Base-by-base conservation (phyloP, 2,797 vertebrate genomes). In the Enteromius mattozi region DNA sequence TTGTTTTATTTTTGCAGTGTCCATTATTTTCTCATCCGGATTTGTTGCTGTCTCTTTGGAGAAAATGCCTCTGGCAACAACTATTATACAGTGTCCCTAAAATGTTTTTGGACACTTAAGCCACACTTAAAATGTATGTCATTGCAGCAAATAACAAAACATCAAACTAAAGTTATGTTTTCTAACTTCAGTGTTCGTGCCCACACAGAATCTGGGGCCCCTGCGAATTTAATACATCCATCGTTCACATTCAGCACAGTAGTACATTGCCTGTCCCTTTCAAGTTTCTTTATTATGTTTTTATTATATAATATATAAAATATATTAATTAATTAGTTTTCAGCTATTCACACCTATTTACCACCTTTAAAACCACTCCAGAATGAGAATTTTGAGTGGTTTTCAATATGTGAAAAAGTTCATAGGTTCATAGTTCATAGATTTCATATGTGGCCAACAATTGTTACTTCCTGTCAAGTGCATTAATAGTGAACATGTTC, bases 81-180 rank as follows among this genome's bases (percentile, higher is more conserved):
- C 69, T 63, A 37, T 79, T 24, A 72, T 61, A 12, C 51, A 33
- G 21, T 35, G 54, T 8, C 54, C n/a, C 6, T 74, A 63, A 47
- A 65, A 72, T 24, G n/a, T 30, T 30, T 78, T 45, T 33, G 68
- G 47, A 70, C n/a, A 59, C 6, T 30, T 33, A 61, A 81, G 66
- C 9, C 14, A 16, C 12, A 14, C 17, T 61, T 47, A 45, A 61
- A 45, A 81, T 71, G 37, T 33, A 61, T 72, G 24, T 13, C 80
- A 81, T 33, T 72, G 19, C 27, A 33, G 24, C 37, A 81, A 40
- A 71, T 59, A 56, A 24, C 10, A 81, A 81, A 81, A 72, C 27
- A 61, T 71, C 6, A 61, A 72, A 59, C 5, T 37, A 56, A 76
- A 42, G 63, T 27, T 13, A 69, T 27, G 16, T 61, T 45, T 81